These are phyloP conservation scores for Trogon melanurus DNA, from an alignment of 2,113 vertebrate genomes.

Conservation along the genomic window DNA sequence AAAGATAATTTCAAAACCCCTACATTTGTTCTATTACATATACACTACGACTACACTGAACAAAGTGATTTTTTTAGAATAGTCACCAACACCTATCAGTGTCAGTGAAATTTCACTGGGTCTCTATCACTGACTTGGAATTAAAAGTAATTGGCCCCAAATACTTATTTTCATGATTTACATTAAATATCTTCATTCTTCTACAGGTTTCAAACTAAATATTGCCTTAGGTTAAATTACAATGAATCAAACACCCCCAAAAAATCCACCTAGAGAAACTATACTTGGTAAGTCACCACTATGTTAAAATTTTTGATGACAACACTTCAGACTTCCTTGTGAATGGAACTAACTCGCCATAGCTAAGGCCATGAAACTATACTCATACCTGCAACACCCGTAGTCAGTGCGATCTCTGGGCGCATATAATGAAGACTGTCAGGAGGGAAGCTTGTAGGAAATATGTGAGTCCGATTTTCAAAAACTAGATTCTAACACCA, in stretches of 20 bases:
- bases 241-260: not conserved
- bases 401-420: not conserved
- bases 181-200: not conserved
- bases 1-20: not conserved
- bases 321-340: not conserved
- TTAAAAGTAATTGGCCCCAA: not conserved
- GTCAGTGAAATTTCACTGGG: not conserved
- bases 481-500: not conserved
- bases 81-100: not conserved
- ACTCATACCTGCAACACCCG: not conserved
- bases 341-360: not conserved
- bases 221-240: not conserved
- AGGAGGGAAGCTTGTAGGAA: not conserved
- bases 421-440: not conserved
- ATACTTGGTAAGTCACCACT: not conserved
- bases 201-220: not conserved
- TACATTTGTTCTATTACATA: not conserved
- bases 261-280: not conserved
- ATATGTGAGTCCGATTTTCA: not conserved
- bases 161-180: not conserved
- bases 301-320: not conserved
- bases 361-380: not conserved
- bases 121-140: not conserved
- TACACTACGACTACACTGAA: not conserved
- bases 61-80: not conserved